Evolutionary conservation across 2,888 invertebrate species (phyloP).

Genomic region (Glaucopsyche alexis): DNA sequence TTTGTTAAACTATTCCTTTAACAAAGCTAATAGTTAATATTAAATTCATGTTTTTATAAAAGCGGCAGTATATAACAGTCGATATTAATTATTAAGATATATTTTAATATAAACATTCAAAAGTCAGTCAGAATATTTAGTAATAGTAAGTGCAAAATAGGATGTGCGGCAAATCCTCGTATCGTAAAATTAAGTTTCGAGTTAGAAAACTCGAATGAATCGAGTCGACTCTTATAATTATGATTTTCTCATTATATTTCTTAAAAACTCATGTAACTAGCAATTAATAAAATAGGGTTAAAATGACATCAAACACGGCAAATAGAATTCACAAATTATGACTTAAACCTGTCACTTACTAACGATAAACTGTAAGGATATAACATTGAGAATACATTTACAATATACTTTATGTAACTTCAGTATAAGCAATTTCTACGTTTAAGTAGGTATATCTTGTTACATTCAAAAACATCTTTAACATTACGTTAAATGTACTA

Average conservation of each 20-base stretch:
- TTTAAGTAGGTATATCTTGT: conserved; percentile 24
- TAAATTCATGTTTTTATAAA: conserved; percentile 32
- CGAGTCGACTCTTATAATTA: neutral
- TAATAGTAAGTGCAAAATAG: conserved; percentile 15
- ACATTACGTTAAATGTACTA: neutral
- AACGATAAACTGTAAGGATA: conserved; percentile 28
- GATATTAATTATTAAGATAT: conserved; percentile 24
- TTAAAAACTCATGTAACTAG: neutral
- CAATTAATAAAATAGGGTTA: conserved; percentile 18
- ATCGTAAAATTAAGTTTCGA: conserved; percentile 5
- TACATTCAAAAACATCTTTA: conserved; percentile 28
- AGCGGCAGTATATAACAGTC: conserved; percentile 34
- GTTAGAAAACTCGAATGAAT: neutral
- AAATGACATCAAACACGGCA: conserved; percentile 24
- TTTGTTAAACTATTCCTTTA: conserved; percentile 26
- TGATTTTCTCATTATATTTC: neutral
- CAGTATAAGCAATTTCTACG: conserved; percentile 16
- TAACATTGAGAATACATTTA: conserved; percentile 28
- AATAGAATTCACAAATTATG: conserved; percentile 11
- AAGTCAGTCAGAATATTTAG: conserved; percentile 26
- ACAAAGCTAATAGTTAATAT: conserved; percentile 27
- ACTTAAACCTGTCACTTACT: conserved; percentile 15
- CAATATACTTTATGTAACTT: conserved; percentile 27
- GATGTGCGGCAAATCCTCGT: conserved; percentile 18
- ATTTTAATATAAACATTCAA: conserved; percentile 32